Base-by-base conservation (phyloP, 2,797 vertebrate species). In the Harpagifer antarcticus region DNA sequence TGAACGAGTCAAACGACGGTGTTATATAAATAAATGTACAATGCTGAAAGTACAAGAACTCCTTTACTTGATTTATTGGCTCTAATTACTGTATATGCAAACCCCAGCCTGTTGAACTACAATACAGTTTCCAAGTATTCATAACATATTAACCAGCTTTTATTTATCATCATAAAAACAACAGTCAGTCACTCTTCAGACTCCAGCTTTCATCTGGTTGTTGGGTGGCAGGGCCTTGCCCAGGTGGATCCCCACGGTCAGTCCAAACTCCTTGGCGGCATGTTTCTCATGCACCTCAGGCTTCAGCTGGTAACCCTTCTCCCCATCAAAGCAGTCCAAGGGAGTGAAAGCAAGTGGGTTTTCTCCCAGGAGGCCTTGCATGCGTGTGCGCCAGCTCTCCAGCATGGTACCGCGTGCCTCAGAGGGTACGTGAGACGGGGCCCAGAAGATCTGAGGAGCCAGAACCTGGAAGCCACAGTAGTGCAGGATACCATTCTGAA, bases 381-480 rank as follows among this genome's bases (percentile, higher is more conserved):
- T 92, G 2, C 96, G 79, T 44, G 88, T 71, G 0, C 83, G 64
- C 96, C 97, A 97, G 13, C 79, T 84, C 37, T 64, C 61, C 83
- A 96, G 80, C 93, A 96, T 95, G 31, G 80, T 19, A 31, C 57
- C 57, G 45, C 92, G 89, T 14, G 69, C 88, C 58, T 95, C 93
- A 0, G 65, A 0, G 0, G 94, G 23, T 3, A 80, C 49, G 3
- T 81, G 63, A 20, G 91, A 87, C 0, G 95, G 94, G 59, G 94
- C 93, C 81, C 95, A 98, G 86, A 94, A 97, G 88, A 98, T 94
- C 76, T 98, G 96, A 57, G 96, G 96, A 13, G 94, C 88, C 9
- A 97, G 93, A 74, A 97, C 89, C 84, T 94, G 88, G 90, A 97
- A 96, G 67, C 97, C 96, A 85, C 96, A 97, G 64, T 96, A 97